Base-by-base conservation (phyloP, 2,113 vertebrate species). In the Pungitius pungitius region DNA sequence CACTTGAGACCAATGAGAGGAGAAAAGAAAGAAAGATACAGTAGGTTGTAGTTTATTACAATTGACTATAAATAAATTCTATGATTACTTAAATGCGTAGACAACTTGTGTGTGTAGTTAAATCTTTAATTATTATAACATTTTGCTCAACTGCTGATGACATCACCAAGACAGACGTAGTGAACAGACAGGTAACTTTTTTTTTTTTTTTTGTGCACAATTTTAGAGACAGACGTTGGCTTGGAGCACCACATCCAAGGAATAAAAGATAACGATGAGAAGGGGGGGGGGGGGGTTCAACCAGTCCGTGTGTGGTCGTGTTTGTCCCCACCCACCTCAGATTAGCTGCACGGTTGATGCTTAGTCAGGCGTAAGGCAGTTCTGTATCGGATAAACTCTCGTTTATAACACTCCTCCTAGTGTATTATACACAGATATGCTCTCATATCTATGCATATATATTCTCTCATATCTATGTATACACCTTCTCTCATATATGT, bases 241-340 rank as follows among this genome's bases (percentile, higher is more conserved):
- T 30, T 12, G 6, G 12, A 43, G 51, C 20, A 24, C 45, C 17
- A 2, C 26, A n/a, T 49, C 3, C 27, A 4, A 10, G 58, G 27
- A 75, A 18, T 27, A 40, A 67, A 26, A 51, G 47, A 20, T 59
- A 33, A 63, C 58, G 45, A 69, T 69, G 49, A 59, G 40, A 56
- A 58, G 60, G 49, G 2, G 52, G 51, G 39, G 2, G 30, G 8
- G 30, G 39, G 17, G 15, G 49, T 37, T 20, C 57, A 67, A 67
- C 64, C 26, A 14, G 63, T 30, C 24, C 75, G 68, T 75, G 40
- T 81, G 75, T 80, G 84, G 84, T 74, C 80, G 78, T 82, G 71
- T 58, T 78, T 72, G 52, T 77, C 77, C 69, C 73, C 70, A 39
- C 75, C 79, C 78, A 64, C 73, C 73, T 69, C 73, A 81, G 78